Base-by-base conservation (phyloP, 2,888 invertebrate species). In the Germaria angustata region DNA sequence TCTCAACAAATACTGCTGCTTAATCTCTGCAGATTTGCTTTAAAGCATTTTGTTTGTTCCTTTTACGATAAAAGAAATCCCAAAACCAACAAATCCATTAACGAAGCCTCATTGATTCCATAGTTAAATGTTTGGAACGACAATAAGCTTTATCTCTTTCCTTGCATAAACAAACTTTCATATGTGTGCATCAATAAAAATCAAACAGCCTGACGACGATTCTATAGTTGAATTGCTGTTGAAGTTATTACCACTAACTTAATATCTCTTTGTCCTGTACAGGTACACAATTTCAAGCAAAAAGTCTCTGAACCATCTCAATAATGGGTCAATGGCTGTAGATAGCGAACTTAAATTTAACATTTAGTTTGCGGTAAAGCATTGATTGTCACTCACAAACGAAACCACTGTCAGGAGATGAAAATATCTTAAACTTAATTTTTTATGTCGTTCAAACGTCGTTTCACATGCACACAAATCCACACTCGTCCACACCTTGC, bases 371-470 rank as follows among this genome's bases (percentile, higher is more conserved):
- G 66, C 36, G 28, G 66, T 28, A 59, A 81, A 81, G 55, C 76
- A 61, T 66, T 77, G 68, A 68, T 63, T 72, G 77, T 77, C 72
- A 69, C 46, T 81, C 24, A 51, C 17, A 41, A 22, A 55, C 24
- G 13, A 77, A 78, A 57, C 63, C 77, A 20, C 68, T 39, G 17
- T 34, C 53, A 59, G 17, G 46, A 73, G 68, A 68, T 49, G 22
- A 39, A 66, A 72, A 2, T 22, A 46, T 1, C 2, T 53, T n/a
- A 7, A 36, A 8, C 22, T 46, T 39, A 6, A 0, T 20, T 61
- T 53, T 17, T 55, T 17, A 7, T 39, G n/a, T 41, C 32, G n/a
- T 32, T 51, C 28, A 39, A 59, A 34, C 49, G 39, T 24, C 59
- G 28, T 59, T 49, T 11, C 2, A 20, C 1, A 9, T 0, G 20